Conservation (phyloP, 2,888 invertebrate genomes). For the Cylloceria caligata region DNA sequence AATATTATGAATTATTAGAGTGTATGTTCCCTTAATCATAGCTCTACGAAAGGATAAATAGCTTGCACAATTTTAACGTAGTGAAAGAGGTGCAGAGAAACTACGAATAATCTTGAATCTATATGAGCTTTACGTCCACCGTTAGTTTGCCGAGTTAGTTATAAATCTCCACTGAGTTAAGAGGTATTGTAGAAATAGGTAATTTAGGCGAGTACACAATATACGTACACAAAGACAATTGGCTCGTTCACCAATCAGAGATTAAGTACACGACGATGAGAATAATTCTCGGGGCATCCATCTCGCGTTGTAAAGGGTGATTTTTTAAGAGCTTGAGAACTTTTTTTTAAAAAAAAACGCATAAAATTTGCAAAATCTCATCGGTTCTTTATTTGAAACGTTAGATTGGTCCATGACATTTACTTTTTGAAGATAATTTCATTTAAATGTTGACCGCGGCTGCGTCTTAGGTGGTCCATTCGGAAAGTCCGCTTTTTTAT, state of each 20-base stretch:
- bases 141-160: conserved; percentile 24
- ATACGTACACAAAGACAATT: conserved; percentile 18
- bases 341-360: too few species aligned
- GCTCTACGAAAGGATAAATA: background rate
- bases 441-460: too few species aligned
- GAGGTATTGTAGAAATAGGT: conserved; percentile 11
- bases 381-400: too few species aligned
- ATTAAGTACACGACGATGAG: conserved; percentile 44
- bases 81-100: background rate
- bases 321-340: too few species aligned
- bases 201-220: conserved; percentile 20
- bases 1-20: background rate
- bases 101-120: background rate
- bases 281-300: conserved; percentile 59
- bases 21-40: background rate
- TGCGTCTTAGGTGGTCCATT: too few species aligned
- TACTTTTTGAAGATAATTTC: too few species aligned
- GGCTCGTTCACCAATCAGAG: conserved; percentile 23
- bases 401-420: too few species aligned
- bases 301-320: conserved; percentile 30
- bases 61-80: conserved; percentile 1
- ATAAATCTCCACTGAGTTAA: conserved; percentile 19
- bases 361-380: too few species aligned
- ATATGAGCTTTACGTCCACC: conserved; percentile 3
- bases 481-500: too few species aligned